Evolutionary conservation across 1,140 invertebrate genomes (phyloP).

Genomic region (Ceratitis capitata): DNA sequence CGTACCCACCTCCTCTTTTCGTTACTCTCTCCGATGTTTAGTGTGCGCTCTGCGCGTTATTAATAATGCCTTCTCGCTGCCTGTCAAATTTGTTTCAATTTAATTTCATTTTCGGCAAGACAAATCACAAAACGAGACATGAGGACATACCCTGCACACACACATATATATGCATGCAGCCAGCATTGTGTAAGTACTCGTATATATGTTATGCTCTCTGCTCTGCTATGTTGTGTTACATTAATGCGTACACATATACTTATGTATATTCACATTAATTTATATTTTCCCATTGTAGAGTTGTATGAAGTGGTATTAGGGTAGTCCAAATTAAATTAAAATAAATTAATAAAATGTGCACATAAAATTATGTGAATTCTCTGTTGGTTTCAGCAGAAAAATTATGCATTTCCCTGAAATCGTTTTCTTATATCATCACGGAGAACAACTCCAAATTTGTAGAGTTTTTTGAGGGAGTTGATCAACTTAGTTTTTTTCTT

Average conservation of each 20-base stretch:
- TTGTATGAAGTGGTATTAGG: no score
- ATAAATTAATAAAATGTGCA: no score
- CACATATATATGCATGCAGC: not conserved
- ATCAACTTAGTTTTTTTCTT: no score
- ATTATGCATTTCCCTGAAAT: no score
- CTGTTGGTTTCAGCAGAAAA: no score
- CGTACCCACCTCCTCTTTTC: not conserved
- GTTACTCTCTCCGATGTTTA: no score
- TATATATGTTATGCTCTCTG: not conserved
- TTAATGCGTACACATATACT: not conserved
- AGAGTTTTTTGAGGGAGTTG: no score
- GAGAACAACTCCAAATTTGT: no score
- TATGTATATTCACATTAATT: not conserved
- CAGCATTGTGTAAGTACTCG: not conserved
- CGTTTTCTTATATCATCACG: no score
- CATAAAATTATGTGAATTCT: no score
- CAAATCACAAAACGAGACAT: conserved; percentile 6
- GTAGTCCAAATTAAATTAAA: no score
- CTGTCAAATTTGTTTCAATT: conserved; percentile 36
- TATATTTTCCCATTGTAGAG: no score
- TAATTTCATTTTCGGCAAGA: conserved; percentile 34
- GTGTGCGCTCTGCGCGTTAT: not conserved
- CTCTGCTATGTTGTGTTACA: not conserved
- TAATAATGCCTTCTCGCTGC: conserved; percentile 24
- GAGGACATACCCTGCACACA: not conserved